Conservation (phyloP, 2,797 vertebrate species). For the Tolypeutes matacus region DNA sequence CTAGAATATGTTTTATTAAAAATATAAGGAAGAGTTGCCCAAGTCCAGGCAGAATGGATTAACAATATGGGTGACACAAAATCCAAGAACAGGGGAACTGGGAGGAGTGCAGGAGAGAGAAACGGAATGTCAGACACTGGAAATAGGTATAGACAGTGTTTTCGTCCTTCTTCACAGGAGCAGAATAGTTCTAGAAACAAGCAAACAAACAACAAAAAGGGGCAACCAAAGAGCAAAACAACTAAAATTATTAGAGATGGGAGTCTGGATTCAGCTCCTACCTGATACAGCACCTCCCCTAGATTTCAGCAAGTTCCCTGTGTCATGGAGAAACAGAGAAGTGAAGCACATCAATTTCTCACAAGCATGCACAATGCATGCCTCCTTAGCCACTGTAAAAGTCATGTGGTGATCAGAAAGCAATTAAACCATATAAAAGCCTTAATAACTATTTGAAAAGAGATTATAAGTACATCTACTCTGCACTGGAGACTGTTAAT, state of each 20-base stretch:
- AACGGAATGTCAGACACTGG: background rate
- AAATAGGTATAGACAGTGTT: background rate
- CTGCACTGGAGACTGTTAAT: background rate
- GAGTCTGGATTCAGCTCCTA: background rate
- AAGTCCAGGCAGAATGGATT: background rate
- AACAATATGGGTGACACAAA: background rate
- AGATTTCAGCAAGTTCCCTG: background rate
- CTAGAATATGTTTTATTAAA: background rate
- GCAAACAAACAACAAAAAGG: background rate
- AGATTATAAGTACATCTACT: background rate
- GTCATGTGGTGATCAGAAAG: background rate
- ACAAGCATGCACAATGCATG: background rate
- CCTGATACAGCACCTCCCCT: background rate
- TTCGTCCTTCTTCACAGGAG: background rate
- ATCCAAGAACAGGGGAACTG: background rate
- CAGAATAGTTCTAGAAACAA: background rate
- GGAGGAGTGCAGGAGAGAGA: background rate
- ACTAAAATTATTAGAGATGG: background rate
- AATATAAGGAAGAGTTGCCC: background rate
- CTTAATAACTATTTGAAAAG: background rate
- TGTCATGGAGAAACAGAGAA: background rate
- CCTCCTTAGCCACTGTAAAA: background rate
- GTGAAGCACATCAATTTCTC: background rate
- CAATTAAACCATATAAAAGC: background rate
- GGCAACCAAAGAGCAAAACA: background rate